A percentile compares a stretch with the other conserved stretches of the same genome.
These are phyloP conservation scores for Drosophila prosaltans DNA, from an alignment of 1,140 invertebrate genomes.

Conservation along the genomic window DNA sequence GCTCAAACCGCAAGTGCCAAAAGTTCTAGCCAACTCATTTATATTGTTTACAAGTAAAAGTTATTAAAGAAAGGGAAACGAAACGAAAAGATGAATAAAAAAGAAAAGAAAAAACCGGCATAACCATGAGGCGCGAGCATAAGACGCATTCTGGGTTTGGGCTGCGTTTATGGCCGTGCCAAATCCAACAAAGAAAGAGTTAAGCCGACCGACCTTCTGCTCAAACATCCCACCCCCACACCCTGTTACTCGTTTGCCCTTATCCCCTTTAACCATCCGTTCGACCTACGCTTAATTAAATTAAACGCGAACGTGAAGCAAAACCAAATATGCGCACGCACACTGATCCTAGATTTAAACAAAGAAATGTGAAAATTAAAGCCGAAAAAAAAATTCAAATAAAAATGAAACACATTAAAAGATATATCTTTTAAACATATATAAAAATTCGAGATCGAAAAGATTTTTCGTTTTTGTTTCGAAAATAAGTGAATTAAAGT, in stretches of 20 bases:
- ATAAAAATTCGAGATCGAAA: too few relatives aligned
- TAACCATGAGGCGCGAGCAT: not conserved
- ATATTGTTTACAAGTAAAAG: constrained; percentile 52
- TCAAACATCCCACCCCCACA: not conserved
- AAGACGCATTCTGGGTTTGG: constrained; percentile 12
- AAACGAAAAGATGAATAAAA: constrained; percentile 14
- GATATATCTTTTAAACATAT: too few relatives aligned
- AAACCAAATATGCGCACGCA: constrained; percentile 15
- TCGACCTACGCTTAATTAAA: constrained; percentile 64
- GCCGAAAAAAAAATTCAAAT: too few relatives aligned
- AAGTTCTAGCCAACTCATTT: constrained; percentile 67
- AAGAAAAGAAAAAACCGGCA: not conserved
- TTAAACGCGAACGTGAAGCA: constrained; percentile 55
- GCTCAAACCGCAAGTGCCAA: constrained; percentile 67
- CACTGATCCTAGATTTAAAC: constrained; percentile 21
- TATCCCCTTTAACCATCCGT: constrained; percentile 14
- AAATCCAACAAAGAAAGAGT: constrained; percentile 56
- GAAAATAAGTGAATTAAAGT: too few relatives aligned
- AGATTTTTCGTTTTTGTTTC: too few relatives aligned
- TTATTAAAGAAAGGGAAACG: constrained; percentile 33
- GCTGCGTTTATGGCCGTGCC: constrained; percentile 28
- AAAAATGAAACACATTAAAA: too few relatives aligned
- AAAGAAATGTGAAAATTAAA: not conserved
- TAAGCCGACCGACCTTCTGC: constrained; percentile 44
- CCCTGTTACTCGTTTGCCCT: not conserved